These are phyloP conservation scores for Scopus umbretta DNA, from an alignment of 2,113 vertebrate genomes.

Conservation along the genomic window DNA sequence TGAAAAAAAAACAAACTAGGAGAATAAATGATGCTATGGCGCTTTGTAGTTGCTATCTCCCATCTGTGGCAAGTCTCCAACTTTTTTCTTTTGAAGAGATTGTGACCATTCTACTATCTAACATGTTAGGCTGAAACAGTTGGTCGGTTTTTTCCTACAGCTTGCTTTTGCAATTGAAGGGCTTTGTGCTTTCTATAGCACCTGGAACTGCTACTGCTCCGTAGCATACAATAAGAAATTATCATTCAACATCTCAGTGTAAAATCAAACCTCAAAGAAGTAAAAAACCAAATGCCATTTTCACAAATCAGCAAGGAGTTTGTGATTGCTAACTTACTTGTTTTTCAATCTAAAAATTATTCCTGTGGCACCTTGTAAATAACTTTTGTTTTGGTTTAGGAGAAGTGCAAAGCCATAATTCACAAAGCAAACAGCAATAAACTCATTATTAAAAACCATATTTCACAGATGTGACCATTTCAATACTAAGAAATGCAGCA, in stretches of 20 bases:
- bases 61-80: background rate
- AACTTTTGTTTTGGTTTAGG: background rate
- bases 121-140: background rate
- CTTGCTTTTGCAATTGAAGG: background rate
- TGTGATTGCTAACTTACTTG: background rate
- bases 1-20: background rate
- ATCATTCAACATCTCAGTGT: background rate
- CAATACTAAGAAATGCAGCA: background rate
- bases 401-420: constrained; percentile 1
- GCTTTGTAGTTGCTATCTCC: background rate
- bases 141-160: background rate
- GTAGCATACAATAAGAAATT: background rate
- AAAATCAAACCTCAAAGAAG: background rate
- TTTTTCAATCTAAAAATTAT: background rate
- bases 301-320: background rate
- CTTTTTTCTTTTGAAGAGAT: background rate
- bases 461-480: constrained; percentile 9
- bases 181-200: background rate
- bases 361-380: background rate
- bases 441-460: constrained; percentile 4
- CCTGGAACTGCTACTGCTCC: background rate
- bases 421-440: constrained; percentile 4
- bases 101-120: background rate
- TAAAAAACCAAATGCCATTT: background rate
- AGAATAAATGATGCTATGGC: background rate